A percentile compares a stretch with the other conserved stretches of the same genome.
These are phyloP conservation scores for Calidris pugnax DNA, from an alignment of 2,113 vertebrate genomes.

Conservation along the genomic window DNA sequence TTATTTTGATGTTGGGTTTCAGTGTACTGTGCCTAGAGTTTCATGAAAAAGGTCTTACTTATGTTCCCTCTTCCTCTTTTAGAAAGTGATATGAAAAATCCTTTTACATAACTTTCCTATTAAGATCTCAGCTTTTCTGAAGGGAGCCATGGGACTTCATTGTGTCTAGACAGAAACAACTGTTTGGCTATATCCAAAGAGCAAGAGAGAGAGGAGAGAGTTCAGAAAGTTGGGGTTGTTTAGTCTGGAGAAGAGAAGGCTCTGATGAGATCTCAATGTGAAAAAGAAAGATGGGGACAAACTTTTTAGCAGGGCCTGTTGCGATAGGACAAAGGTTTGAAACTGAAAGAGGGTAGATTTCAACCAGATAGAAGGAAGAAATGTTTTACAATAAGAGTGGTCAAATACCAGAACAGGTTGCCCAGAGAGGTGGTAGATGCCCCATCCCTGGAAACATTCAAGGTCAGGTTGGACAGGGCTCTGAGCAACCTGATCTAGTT, in stretches of 20 bases:
- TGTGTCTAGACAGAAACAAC: neutral
- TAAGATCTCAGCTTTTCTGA: neutral
- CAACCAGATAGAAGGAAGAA: neutral
- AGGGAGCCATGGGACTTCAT: neutral
- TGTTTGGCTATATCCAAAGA: neutral
- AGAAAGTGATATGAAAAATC: neutral
- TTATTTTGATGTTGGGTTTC: neutral
- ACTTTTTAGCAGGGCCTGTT: neutral
- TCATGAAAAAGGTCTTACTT: neutral
- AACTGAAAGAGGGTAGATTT: neutral
- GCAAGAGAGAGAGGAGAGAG: neutral
- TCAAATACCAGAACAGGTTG: neutral
- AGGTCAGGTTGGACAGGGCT: neutral
- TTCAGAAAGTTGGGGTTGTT: neutral
- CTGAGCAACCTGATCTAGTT: neutral
- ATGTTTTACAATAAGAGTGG: neutral
- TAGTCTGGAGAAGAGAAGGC: neutral
- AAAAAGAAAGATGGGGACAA: neutral
- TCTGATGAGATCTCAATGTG: fast-evolving
- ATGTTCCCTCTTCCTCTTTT: neutral
- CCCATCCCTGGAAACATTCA: neutral
- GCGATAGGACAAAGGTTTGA: fast-evolving
- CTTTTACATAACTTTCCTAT: neutral
- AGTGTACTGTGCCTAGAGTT: neutral
- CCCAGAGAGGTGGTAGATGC: neutral